phyloP scores from a whole-genome alignment of 35 echinoderm and acorn worm genomes.

The Patiria miniata region DNA sequence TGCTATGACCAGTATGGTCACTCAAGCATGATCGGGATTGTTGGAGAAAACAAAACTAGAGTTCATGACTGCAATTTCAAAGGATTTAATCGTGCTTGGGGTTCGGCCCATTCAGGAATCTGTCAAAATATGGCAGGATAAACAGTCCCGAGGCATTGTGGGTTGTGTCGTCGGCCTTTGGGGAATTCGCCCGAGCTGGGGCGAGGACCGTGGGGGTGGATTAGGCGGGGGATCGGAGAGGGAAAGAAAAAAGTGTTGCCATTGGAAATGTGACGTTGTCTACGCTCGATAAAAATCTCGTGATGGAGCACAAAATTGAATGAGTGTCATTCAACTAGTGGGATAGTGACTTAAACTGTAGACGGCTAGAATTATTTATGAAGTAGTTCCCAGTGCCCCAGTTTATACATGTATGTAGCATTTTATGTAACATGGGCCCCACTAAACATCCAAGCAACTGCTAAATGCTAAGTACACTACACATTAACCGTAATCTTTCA shows the following conservation, averaged over 20 bases:
- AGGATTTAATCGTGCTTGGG: slow-evolving; percentile 21
- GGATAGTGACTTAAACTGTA: too few relatives aligned
- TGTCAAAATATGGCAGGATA: neutral
- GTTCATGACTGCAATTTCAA: slow-evolving; percentile 18
- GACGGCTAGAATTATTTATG: too few relatives aligned
- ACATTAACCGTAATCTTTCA: too few relatives aligned
- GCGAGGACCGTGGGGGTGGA: neutral
- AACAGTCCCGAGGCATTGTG: slow-evolving; percentile 1
- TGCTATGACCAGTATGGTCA: slow-evolving; percentile 21
- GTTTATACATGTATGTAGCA: too few relatives aligned
- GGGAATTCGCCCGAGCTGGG: neutral
- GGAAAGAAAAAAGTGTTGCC: neutral
- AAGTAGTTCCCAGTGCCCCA: too few relatives aligned
- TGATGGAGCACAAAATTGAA: too few relatives aligned
- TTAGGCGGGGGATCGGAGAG: neutral
- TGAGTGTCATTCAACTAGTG: too few relatives aligned
- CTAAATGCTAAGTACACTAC: too few relatives aligned
- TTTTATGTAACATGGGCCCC: too few relatives aligned
- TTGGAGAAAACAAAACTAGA: neutral
- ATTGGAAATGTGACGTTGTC: neutral
- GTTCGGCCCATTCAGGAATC: neutral
- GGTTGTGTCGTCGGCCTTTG: neutral
- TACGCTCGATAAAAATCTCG: too few relatives aligned
- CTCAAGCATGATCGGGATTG: neutral
- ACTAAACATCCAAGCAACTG: too few relatives aligned